phyloP scores from a whole-genome alignment of 2,797 vertebrate species.

The Clarias fuscus region DNA sequence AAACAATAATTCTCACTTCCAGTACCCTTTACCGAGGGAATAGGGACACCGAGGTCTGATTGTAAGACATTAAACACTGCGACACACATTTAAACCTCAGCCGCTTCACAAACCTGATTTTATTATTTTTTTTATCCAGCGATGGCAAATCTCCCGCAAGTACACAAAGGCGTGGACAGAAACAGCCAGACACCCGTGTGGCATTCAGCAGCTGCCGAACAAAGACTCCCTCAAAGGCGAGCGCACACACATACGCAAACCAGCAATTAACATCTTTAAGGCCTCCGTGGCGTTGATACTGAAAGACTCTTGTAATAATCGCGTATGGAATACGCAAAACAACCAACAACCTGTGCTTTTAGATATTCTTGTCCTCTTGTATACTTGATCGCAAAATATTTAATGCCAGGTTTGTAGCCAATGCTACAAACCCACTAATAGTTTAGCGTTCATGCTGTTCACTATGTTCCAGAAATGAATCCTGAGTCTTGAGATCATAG shows the following conservation, averaged over 20 bases:
- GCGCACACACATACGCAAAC: conserved; percentile 29
- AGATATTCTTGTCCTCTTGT: not conserved
- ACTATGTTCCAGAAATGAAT: too few species aligned
- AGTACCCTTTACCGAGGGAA: not conserved
- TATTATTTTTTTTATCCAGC: not conserved
- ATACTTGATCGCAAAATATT: not conserved
- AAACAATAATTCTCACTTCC: not conserved
- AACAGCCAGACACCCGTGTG: conserved; percentile 15
- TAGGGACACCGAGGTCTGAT: not conserved
- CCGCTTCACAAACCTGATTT: not conserved
- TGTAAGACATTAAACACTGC: not conserved
- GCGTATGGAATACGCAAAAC: conserved; percentile 26
- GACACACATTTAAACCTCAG: not conserved
- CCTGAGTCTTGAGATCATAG: too few species aligned
- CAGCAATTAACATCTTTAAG: conserved; percentile 51
- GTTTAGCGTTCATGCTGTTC: too few species aligned
- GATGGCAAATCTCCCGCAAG: not conserved
- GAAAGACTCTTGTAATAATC: conserved; percentile 43
- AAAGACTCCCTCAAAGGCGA: conserved; percentile 18
- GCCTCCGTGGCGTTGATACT: conserved; percentile 39
- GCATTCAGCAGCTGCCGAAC: conserved; percentile 33
- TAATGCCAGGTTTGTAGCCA: too few species aligned
- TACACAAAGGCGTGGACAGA: conserved; percentile 19
- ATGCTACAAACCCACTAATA: not conserved
- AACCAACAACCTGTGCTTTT: not conserved